Evolutionary conservation across 2,113 vertebrate species (phyloP), one percentile per base, ranked within the genome.

Genomic region (Willisornis vidua): DNA sequence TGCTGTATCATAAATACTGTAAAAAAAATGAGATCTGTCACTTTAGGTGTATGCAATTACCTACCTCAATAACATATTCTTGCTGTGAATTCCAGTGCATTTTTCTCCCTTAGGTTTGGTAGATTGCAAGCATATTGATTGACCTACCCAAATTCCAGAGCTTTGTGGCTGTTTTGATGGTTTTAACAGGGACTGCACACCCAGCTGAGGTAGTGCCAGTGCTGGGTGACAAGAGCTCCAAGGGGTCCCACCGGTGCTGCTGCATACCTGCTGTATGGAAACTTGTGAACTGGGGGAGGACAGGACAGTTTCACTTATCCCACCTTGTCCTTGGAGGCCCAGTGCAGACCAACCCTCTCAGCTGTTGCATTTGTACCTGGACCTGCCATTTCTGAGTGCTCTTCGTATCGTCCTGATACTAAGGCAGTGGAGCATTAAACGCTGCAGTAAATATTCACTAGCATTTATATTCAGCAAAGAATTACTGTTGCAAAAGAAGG

Each of bases 191-290:
- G 22, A 20, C n/a, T 26, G 37, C 6, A 12, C 16, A 8, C 52
- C 35, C 55, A 25, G 49, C 74, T 35, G 46, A 45, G 24, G 19
- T 28, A 37, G 14, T 66, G 28, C 33, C 37, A 19, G 17, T 77
- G 37, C 37, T 43, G 86, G 31, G 15, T 68, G 37, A 13, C 51
- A 52, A n/a, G 28, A 54, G 66, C 41, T 73, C 51, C 2, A 1
- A 20, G 45, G 18, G 17, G 26, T 76, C 15, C 55, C 8, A 2
- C 7, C 33, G 19, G 3, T 41, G 31, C 33, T 57, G 46, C 33
- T 48, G 3, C 7, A 1, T 4, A 1, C 11, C 19, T 1, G 0
- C 48, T 49, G 19, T 16, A 3, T 37, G 31, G 58, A 72, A 28
- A 13, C 9, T 31, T 2, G 0, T 31, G n/a, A 58, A 6, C 9